Base-by-base conservation (phyloP, 92 coral and sea anemone genomes). In the Bergia puertoricense region DNA sequence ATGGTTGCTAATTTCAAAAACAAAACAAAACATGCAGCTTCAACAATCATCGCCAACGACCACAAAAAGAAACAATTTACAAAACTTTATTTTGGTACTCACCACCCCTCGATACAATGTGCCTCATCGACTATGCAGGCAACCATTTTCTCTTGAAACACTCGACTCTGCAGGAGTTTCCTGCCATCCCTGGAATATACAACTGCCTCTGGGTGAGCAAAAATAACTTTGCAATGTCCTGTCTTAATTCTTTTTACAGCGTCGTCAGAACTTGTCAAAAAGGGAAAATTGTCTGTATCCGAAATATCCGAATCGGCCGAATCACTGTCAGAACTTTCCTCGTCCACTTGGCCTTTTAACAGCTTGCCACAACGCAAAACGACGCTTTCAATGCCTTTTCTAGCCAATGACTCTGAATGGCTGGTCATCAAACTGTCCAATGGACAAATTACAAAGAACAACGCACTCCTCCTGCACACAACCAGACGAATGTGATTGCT, bases 41-140 rank as follows among this genome's bases (percentile, higher is more conserved):
- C 72, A 66, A 66, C 9, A 66, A 14, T 30, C 30, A 30, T 30
- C 30, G 30, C 74, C 10, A 68, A 68, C 2, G 74, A 68, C 37
- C 38, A 68, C 74, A 74, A 30, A 71, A 16, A 23, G 75, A 71
- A 23, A 57, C 20, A 57, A 69, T n/a, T 69, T 69, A 69, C 75
- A 69, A 69, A 75, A 42, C 54, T 76, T 76, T 76, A 76, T 76
- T 76, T 76, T 43, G 46, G 80, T 76, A 76, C 80, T 76, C 80
- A 76, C 80, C 80, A 76, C n/a, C 51, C 80, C 80, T 76, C 80
- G 8, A 76, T 76, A 76, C 79, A 74, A 74, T 74, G 79, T 41
- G 79, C 79, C 79, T 72, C 8, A 72, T 41, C 16, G 46, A 39
- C 48, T 38, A 74, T 38, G 36, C 79, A 74, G 79, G 79, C 79